These are phyloP conservation scores for Minunthozetes semirufus DNA, from an alignment of 2,888 invertebrate genomes.

Conservation along the genomic window DNA sequence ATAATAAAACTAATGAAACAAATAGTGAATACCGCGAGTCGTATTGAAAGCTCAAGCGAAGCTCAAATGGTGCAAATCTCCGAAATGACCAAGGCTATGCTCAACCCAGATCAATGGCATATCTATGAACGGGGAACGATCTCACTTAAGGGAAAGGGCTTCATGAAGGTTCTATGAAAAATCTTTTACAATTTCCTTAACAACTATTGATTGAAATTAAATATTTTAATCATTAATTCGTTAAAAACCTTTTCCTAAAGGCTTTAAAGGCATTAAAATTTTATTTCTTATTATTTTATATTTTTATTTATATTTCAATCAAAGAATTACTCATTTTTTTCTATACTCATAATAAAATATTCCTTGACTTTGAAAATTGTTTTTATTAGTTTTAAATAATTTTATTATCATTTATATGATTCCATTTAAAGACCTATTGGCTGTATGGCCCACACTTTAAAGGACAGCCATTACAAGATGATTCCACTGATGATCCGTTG, in stretches of 20 bases:
- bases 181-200: not conserved
- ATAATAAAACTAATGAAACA: too few relatives aligned
- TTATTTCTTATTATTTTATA: too few relatives aligned
- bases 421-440: not conserved
- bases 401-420: not conserved
- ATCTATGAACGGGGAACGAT: constrained; percentile 57
- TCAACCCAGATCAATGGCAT: constrained; percentile 63
- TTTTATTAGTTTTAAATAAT: too few relatives aligned
- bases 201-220: not conserved
- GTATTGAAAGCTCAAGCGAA: constrained; percentile 86
- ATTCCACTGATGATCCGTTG: not conserved
- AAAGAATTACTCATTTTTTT: too few relatives aligned
- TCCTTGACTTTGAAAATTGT: too few relatives aligned
- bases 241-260: too few relatives aligned
- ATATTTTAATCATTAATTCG: not conserved
- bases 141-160: constrained; percentile 63
- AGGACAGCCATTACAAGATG: too few relatives aligned
- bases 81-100: constrained; percentile 69
- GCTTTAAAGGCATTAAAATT: too few relatives aligned
- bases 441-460: not conserved
- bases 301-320: too few relatives aligned
- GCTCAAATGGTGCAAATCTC: constrained; percentile 92
- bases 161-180: constrained; percentile 25
- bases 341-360: too few relatives aligned
- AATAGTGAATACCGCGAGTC: constrained; percentile 76